Conservation (phyloP, 2,888 invertebrate species). For the Agelastica alni region DNA sequence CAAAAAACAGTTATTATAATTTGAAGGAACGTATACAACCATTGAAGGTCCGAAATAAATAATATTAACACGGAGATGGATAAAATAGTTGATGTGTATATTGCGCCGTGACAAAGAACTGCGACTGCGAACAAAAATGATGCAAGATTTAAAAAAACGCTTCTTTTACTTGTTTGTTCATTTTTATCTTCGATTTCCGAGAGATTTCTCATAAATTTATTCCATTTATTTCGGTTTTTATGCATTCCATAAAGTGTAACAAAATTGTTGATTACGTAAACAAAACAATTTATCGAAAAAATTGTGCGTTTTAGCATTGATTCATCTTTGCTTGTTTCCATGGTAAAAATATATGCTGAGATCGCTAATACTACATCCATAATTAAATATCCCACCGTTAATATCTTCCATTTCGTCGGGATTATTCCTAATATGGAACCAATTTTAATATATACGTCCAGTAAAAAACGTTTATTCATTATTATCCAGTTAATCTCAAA, state of each 20-base stretch:
- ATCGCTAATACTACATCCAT: background rate
- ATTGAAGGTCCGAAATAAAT: too few species aligned
- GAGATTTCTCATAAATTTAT: background rate
- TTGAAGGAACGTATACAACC: too few species aligned
- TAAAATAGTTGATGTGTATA: too few species aligned
- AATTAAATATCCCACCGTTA: background rate
- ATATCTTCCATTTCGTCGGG: background rate
- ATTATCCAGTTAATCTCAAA: too few species aligned
- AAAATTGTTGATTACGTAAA: background rate
- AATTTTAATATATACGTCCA: background rate
- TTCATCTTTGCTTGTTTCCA: background rate
- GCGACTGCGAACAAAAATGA: too few species aligned
- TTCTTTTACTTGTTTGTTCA: too few species aligned
- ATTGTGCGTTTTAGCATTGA: background rate
- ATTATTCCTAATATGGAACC: background rate
- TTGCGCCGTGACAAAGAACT: too few species aligned
- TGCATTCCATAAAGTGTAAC: background rate
- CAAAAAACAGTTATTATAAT: too few species aligned
- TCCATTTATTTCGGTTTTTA: background rate
- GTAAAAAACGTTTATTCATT: background rate
- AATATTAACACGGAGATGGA: too few species aligned
- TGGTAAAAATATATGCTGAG: background rate
- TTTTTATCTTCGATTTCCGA: background rate
- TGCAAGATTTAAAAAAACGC: too few species aligned
- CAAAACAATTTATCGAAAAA: background rate